phyloP scores from a whole-genome alignment of 1,140 invertebrate species.

The Bombus sylvicola region DNA sequence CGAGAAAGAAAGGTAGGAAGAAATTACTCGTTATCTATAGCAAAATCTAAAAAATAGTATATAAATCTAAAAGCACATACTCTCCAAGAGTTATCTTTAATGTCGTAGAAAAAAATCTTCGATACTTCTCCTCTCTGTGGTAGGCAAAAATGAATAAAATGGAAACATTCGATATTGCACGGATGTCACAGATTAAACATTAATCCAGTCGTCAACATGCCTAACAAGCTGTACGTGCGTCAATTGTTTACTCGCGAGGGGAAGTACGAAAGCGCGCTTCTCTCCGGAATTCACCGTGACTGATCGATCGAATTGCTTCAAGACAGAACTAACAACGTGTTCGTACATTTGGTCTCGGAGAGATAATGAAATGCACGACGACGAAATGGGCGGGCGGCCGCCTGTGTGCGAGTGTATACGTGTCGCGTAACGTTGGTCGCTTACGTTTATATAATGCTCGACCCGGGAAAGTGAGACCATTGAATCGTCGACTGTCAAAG shows the following conservation, averaged over 20 bases:
- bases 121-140: no score
- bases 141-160: not conserved
- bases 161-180: not conserved
- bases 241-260: constrained; percentile 15
- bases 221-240: constrained; percentile 1
- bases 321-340: constrained; percentile 18
- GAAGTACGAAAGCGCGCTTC: constrained; percentile 18
- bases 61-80: no score
- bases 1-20: no score
- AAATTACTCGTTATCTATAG: no score
- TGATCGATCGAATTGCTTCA: constrained; percentile 6
- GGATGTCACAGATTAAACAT: not conserved
- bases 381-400: not conserved
- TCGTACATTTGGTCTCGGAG: constrained; percentile 23
- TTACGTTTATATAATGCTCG: constrained; percentile 75
- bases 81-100: no score
- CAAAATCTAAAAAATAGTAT: no score
- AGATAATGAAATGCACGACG: constrained; percentile 66
- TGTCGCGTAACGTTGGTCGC: constrained; percentile 35
- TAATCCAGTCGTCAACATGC: not conserved
- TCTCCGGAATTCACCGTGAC: constrained; percentile 18
- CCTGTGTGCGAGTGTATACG: constrained; percentile 18
- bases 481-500: constrained; percentile 72
- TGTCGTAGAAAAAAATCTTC: not conserved
- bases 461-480: constrained; percentile 71